phyloP scores from a whole-genome alignment of 2,888 invertebrate genomes.

The Drosophila nigricruria region DNA sequence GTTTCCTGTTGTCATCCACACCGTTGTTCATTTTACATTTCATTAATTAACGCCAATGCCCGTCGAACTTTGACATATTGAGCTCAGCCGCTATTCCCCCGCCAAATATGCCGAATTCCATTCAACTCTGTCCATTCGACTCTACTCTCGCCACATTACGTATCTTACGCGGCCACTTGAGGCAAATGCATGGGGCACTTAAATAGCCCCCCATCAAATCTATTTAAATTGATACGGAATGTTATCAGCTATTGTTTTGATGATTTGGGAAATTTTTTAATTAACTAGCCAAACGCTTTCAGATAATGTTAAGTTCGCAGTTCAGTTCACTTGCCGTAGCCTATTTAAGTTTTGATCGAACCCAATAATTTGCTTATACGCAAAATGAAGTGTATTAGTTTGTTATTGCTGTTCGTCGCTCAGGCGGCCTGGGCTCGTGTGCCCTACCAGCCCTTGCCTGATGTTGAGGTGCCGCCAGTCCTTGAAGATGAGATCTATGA shows the following conservation, averaged over 20 bases:
- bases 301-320: conserved; percentile 34
- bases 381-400: conserved; percentile 68
- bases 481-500: conserved; percentile 52
- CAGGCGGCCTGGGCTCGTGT: conserved; percentile 54
- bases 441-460: conserved; percentile 35
- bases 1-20: conserved; percentile 55
- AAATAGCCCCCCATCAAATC: conserved; percentile 27
- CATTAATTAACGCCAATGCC: conserved; percentile 80
- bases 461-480: conserved; percentile 55
- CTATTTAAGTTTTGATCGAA: conserved; percentile 61
- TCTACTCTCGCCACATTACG: conserved; percentile 3
- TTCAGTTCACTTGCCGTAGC: conserved; percentile 11
- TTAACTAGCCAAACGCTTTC: conserved; percentile 42
- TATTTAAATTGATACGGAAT: conserved; percentile 25
- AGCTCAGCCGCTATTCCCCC: conserved; percentile 38
- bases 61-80: conserved; percentile 77
- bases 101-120: not conserved
- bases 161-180: conserved; percentile 33
- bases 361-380: conserved; percentile 25
- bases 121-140: not conserved
- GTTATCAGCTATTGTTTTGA: conserved; percentile 21
- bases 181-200: conserved; percentile 26
- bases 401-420: conserved; percentile 58
- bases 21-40: conserved; percentile 74
- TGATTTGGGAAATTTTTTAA: conserved; percentile 50